phyloP scores from a whole-genome alignment of 2,797 vertebrate genomes.

The Carduelis carduelis region DNA sequence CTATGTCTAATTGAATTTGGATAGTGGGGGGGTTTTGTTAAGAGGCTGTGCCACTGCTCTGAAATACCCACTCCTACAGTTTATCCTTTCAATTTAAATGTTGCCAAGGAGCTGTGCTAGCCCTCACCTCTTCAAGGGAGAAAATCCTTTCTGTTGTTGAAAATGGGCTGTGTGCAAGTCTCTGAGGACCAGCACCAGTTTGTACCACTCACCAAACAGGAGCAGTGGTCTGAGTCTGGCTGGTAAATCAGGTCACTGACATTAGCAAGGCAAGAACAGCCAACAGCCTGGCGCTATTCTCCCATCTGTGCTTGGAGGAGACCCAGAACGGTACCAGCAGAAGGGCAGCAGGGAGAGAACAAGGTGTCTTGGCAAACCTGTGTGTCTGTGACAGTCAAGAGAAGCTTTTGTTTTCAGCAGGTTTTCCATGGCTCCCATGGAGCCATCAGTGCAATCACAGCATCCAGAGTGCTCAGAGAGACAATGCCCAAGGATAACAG shows the following conservation, averaged over 20 bases:
- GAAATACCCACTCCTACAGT: background rate
- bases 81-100: background rate
- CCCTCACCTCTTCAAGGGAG: background rate
- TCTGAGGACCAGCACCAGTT: background rate
- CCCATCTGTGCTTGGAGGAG: background rate
- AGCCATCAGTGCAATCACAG: background rate
- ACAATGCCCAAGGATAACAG: background rate
- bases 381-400: background rate
- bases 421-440: background rate
- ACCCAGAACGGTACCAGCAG: background rate
- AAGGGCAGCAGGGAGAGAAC: background rate
- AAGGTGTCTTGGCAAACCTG: background rate
- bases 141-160: background rate
- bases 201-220: background rate
- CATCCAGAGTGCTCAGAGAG: background rate
- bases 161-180: background rate
- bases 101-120: background rate
- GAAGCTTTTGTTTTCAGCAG: background rate
- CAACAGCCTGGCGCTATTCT: background rate
- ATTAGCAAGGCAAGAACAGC: background rate
- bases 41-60: background rate
- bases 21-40: background rate
- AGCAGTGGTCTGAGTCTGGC: background rate
- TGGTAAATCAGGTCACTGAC: background rate
- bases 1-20: background rate